Evolutionary conservation across 2,888 invertebrate genomes (phyloP).

Genomic region (Phaonia tiefii): DNA sequence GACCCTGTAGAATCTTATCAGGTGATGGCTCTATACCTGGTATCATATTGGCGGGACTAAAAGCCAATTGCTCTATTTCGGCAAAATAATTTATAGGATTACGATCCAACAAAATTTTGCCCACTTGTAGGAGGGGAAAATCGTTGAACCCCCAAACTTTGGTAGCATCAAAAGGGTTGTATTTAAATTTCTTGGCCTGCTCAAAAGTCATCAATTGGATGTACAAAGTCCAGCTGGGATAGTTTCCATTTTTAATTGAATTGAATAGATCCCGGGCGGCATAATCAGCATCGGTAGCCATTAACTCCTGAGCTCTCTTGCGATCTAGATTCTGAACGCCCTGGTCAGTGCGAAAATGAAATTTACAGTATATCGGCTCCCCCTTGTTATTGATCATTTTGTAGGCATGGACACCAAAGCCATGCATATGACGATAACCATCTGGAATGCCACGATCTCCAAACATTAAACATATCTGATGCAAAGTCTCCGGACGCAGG

Average conservation of each 20-base stretch:
- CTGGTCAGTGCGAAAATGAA: conserved; percentile 96
- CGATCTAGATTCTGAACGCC: conserved; percentile 89
- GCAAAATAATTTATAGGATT: conserved; percentile 96
- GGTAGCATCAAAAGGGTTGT: conserved; percentile 96
- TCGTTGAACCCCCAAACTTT: conserved; percentile 95
- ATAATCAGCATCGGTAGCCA: conserved; percentile 93
- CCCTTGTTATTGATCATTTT: conserved; percentile 91
- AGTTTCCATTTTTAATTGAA: conserved; percentile 88
- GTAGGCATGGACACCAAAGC: conserved; percentile 97
- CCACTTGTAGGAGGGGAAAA: conserved; percentile 93
- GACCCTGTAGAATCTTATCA: conserved; percentile 95
- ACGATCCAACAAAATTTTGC: conserved; percentile 90
- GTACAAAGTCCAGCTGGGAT: conserved; percentile 89
- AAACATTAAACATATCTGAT: conserved; percentile 92
- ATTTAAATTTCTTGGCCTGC: conserved; percentile 89
- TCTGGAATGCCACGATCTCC: conserved; percentile 96
- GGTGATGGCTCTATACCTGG: conserved; percentile 97
- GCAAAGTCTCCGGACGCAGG: conserved; percentile 92
- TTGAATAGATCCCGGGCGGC: conserved; percentile 93
- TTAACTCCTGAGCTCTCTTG: conserved; percentile 80
- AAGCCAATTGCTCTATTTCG: conserved; percentile 96
- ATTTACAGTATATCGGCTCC: conserved; percentile 92
- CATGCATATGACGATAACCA: conserved; percentile 96
- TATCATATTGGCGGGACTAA: conserved; percentile 93
- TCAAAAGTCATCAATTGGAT: conserved; percentile 95